Conservation (phyloP, 37 sponge, comb jelly and placozoan genomes). For the Lycopodina hypogea region DNA sequence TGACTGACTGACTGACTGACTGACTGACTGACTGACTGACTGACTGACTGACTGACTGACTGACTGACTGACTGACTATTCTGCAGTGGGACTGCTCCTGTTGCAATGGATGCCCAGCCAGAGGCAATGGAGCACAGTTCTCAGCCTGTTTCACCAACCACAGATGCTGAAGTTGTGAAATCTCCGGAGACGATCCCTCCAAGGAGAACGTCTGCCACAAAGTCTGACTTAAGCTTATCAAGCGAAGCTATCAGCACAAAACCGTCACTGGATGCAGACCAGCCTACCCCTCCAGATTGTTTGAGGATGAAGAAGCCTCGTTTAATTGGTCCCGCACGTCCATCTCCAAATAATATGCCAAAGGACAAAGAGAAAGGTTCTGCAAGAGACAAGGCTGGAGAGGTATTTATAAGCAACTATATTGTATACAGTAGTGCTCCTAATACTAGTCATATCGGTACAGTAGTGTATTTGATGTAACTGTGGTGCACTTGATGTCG, state of each 20-base stretch:
- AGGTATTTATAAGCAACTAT: neutral
- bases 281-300: neutral
- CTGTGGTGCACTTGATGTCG: neutral
- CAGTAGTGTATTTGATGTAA: neutral
- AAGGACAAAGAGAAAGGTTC: too few species aligned
- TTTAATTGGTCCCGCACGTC: slow-evolving; percentile 1
- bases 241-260: neutral
- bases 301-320: neutral
- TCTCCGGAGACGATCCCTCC: neutral
- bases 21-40: too few species aligned
- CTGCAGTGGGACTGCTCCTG: too few species aligned
- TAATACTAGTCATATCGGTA: neutral
- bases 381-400: neutral
- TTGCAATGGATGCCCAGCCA: too few species aligned
- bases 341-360: neutral
- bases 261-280: neutral
- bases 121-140: too few species aligned
- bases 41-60: too few species aligned
- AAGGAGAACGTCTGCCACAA: neutral
- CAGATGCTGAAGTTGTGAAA: neutral
- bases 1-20: too few species aligned
- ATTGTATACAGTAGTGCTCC: neutral
- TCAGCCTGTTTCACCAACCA: neutral
- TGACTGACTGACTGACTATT: too few species aligned
- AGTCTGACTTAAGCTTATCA: neutral